Evolutionary conservation across 1,140 invertebrate species (phyloP), one percentile per base, ranked within the genome.

Genomic region (Nephotettix cincticeps): DNA sequence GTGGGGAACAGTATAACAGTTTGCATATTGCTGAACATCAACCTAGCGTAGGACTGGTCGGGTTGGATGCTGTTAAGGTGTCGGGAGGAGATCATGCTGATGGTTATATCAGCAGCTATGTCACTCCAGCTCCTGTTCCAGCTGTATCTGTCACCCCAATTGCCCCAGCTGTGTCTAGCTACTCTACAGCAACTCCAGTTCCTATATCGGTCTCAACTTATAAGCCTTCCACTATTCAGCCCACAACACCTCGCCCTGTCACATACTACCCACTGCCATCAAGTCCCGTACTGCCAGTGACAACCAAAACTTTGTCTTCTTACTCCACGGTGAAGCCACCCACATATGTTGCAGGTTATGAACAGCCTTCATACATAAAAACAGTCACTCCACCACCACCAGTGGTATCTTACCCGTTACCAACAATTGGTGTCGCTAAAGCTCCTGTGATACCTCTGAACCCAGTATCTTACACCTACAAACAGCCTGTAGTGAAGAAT

Each of bases 391-490:
- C 70, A 11, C 40, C 40, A 4, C 64, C 67, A 11, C 47, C 67
- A 36, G 56, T 69, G 1, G 47, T 47, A 17, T 30, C 71, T 28
- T 63, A 32, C 45, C n/a, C 45, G 69, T 19, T 51, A 14, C 65
- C 72, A 36, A 40, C 72, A n/a, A 61, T 73, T 28, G 29, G 27
- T n/a, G 68, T 73, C 17, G 21, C 51, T 25, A 73, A 67, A 30
- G 28, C 69, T 0, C 71, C 73, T 30, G 28, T 70, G 6, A 29
- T 71, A 28, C 73, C 73, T 64, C 51, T 72, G n/a, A 74, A 70
- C n/a, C 72, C 72, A 30, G 72, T 74, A 11, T 64, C 71, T 19
- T 74, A 74, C 68, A 65, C 69, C 19, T 70, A 64, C 21, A 70
- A 70, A 30, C 64, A 68, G 32, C 70, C 64, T 1, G 70, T 65